Conservation (phyloP, 2,113 vertebrate species). For the Pandion haliaetus region DNA sequence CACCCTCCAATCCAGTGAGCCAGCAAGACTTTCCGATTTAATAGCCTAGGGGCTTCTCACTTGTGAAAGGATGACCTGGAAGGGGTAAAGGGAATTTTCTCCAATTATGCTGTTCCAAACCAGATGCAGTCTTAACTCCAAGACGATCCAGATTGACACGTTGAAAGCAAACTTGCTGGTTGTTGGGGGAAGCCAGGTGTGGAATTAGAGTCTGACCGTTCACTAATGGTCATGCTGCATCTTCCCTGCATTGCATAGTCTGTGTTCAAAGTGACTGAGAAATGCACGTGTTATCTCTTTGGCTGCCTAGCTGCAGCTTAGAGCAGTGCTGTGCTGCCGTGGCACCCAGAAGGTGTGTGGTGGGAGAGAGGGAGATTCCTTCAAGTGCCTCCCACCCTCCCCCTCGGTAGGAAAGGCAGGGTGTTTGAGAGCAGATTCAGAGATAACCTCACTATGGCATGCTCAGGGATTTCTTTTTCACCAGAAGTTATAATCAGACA, state of each 20-base stretch:
- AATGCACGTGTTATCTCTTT: fast-evolving
- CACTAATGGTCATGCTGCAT: neutral
- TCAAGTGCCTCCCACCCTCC: neutral
- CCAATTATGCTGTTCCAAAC: neutral
- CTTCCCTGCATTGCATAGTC: neutral
- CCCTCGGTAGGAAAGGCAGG: neutral
- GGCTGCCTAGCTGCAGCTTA: neutral
- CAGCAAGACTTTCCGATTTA: neutral
- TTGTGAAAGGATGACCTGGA: neutral
- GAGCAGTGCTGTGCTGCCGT: neutral
- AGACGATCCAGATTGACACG: neutral
- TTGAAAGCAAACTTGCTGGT: neutral
- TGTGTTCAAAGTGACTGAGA: neutral
- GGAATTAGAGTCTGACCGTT: neutral
- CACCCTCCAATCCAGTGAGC: neutral
- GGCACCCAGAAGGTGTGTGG: neutral
- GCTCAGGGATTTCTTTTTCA: neutral
- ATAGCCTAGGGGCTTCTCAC: neutral
- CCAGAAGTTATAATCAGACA: neutral
- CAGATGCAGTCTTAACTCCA: neutral
- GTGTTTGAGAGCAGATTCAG: neutral
- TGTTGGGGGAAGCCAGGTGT: fast-evolving
- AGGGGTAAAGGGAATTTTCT: neutral
- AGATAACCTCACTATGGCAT: fast-evolving
- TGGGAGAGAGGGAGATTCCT: neutral